Percentiles rank a stretch among this genome's conserved stretches.
Conservation (phyloP, 1,140 invertebrate species). For the Papilio dardanus region DNA sequence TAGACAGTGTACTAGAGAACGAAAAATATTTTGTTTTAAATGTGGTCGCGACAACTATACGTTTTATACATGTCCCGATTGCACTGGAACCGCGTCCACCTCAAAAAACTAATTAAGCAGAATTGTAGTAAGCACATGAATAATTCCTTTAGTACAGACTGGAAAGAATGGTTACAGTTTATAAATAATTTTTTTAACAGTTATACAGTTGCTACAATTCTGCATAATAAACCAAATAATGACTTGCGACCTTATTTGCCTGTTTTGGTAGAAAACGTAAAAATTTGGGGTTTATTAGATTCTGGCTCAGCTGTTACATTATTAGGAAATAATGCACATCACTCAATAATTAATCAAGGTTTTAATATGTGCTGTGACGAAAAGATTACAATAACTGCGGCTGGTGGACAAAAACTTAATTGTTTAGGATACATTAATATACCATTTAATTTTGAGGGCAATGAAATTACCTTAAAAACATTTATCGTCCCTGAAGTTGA, state of each 20-base stretch:
- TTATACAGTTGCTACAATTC: conserved; percentile 39
- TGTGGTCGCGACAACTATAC: conserved; percentile 37
- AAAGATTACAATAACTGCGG: conserved; percentile 28
- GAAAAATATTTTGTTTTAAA: conserved; percentile 46
- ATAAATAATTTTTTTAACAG: conserved; percentile 33
- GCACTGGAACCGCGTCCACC: neutral
- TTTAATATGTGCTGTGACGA: conserved; percentile 17
- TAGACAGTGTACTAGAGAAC: conserved; percentile 17
- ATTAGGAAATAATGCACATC: conserved; percentile 41
- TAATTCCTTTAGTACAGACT: conserved; percentile 36
- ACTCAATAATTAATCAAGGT: conserved; percentile 28
- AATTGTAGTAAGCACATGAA: conserved; percentile 27
- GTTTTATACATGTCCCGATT: neutral
- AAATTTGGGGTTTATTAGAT: conserved; percentile 41
- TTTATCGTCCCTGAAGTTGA: conserved; percentile 41
- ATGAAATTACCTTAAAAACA: conserved; percentile 37
- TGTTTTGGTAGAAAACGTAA: conserved; percentile 27
- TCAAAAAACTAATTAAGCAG: conserved; percentile 47
- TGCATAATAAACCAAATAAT: conserved; percentile 28
- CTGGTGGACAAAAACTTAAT: conserved; percentile 36
- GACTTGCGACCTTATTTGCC: conserved; percentile 40
- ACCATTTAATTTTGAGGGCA: conserved; percentile 38
- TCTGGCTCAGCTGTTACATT: conserved; percentile 44
- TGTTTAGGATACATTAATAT: conserved; percentile 41
- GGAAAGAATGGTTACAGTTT: conserved; percentile 41